Percentiles rank a stretch among this genome's conserved stretches.
Evolutionary conservation across 2,888 invertebrate genomes (phyloP).

Genomic region (Platycheirus rosarum): DNA sequence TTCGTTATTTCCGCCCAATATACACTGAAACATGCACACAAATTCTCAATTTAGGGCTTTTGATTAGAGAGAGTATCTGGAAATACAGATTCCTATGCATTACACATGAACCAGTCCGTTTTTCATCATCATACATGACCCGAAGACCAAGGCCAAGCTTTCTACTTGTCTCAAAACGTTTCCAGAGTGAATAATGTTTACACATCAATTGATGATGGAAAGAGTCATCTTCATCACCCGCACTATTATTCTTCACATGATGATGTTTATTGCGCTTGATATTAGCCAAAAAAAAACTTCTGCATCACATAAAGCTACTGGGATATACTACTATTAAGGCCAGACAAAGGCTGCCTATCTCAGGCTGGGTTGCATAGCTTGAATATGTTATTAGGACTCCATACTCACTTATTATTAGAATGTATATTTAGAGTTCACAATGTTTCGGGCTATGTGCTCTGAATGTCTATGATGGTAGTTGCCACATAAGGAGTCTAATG

Average conservation of each 20-base stretch:
- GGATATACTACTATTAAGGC: background rate
- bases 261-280: background rate
- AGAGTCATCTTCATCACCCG: background rate
- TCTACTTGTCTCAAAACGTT: constrained; percentile 16
- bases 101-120: constrained; percentile 34
- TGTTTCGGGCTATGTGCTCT: background rate
- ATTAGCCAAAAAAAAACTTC: constrained; percentile 13
- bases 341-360: background rate
- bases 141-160: background rate
- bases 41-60: constrained; percentile 23
- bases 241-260: background rate
- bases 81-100: background rate
- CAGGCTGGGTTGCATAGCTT: background rate
- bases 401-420: constrained; percentile 7
- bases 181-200: constrained; percentile 41
- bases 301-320: constrained; percentile 14
- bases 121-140: constrained; percentile 31
- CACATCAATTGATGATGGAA: constrained; percentile 54
- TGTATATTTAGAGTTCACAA: background rate
- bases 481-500: background rate
- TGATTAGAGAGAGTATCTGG: background rate
- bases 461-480: no score
- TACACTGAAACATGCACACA: background rate
- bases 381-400: constrained; percentile 3
- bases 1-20: constrained; percentile 21